A percentile compares a stretch with the other conserved stretches of the same genome.
phyloP scores from a whole-genome alignment of 2,113 vertebrate genomes.

The Eleginops maclovinus region DNA sequence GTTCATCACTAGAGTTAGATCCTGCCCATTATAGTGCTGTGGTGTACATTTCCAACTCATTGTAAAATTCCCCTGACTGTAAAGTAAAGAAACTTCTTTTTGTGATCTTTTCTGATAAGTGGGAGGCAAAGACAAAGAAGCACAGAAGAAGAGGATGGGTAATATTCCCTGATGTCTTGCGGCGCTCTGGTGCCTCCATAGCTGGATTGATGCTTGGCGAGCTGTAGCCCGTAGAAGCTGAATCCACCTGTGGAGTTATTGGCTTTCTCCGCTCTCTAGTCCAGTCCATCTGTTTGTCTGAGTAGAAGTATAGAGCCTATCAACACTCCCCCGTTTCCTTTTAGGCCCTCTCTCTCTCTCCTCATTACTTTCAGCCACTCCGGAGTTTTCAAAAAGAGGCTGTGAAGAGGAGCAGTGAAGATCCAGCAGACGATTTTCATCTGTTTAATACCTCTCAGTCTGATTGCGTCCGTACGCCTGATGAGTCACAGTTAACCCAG shows the following conservation, averaged over 20 bases:
- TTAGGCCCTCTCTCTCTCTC: not conserved
- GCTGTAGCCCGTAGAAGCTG: constrained; percentile 53
- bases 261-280: constrained; percentile 45
- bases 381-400: constrained; percentile 40
- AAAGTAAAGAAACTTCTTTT: constrained; percentile 36
- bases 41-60: constrained; percentile 18
- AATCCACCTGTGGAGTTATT: constrained; percentile 63
- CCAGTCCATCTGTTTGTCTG: constrained; percentile 67
- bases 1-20: constrained; percentile 43
- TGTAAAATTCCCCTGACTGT: constrained; percentile 16
- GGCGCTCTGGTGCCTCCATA: constrained; percentile 31
- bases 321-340: constrained; percentile 54
- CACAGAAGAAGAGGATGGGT: constrained; percentile 58
- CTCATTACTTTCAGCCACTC: constrained; percentile 51
- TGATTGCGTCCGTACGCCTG: constrained; percentile 74
- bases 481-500: constrained; percentile 79
- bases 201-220: constrained; percentile 43
- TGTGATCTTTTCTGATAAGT: constrained; percentile 60
- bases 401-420: constrained; percentile 66
- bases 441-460: constrained; percentile 62
- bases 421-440: constrained; percentile 72
- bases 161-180: constrained; percentile 38
- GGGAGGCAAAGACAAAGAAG: constrained; percentile 61
- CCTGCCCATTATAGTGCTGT: constrained; percentile 24
- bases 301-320: constrained; percentile 59